A percentile compares a stretch with the other conserved stretches of the same genome.
phyloP scores from a whole-genome alignment of 2,113 vertebrate genomes.

The Rattus rattus region DNA sequence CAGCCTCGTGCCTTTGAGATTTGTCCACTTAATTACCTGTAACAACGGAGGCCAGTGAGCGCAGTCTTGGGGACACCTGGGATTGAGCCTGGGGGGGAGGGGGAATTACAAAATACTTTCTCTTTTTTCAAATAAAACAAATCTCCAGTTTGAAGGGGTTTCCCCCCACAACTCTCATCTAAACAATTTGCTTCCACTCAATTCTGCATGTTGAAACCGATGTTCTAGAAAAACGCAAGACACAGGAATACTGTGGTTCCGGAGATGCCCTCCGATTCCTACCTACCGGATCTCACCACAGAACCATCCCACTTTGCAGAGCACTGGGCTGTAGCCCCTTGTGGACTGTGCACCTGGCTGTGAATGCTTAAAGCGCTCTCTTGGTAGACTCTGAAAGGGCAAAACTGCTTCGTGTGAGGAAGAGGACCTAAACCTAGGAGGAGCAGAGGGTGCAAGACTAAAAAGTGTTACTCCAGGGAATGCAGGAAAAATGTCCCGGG shows the following conservation, averaged over 20 bases:
- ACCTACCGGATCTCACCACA: neutral
- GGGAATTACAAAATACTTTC: neutral
- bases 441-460: constrained; percentile 13
- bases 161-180: neutral
- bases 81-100: neutral
- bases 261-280: neutral
- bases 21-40: neutral
- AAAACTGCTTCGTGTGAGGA: neutral
- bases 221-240: neutral
- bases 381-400: neutral
- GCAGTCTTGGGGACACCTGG: neutral
- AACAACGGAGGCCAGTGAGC: constrained; percentile 33
- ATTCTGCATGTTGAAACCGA: neutral
- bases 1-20: neutral
- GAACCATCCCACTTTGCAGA: neutral
- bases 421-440: neutral
- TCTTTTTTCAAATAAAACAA: constrained; percentile 2
- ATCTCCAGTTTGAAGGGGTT: neutral
- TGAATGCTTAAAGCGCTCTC: neutral
- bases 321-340: neutral
- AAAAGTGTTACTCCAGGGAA: neutral
- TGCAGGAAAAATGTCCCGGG: constrained; percentile 23
- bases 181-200: constrained; percentile 22
- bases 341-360: neutral
- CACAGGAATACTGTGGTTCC: neutral